Base-by-base conservation (phyloP, 2,113 vertebrate species). In the Brachyhypopomus gauderio region DNA sequence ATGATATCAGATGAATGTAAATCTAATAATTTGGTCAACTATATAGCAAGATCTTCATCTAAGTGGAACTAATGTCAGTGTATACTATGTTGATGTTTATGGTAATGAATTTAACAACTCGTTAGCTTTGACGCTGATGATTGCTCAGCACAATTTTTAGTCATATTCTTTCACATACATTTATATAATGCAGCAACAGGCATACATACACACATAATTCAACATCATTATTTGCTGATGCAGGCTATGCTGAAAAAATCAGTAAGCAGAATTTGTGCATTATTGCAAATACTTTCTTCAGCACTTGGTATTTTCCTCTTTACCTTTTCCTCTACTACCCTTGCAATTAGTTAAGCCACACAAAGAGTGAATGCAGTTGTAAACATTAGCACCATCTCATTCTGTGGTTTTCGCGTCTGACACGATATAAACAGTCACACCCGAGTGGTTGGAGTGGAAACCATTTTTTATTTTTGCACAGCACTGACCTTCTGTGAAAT, bases 361-460 rank as follows among this genome's bases (percentile, higher is more conserved):
- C 64, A 4, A 67, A 67, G 14, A 2, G 64, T 66, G 64, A 36
- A 19, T 70, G 34, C 3, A 41, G 3, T 8, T 22, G 34, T n/a
- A 20, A 19, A 41, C 20, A 6, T 8, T 3, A 41, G 66, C 36
- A 11, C 8, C 5, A 12, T 70, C 66, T 70, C 11, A 60, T 7
- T 45, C 41, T 72, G 77, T 48, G 67, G 56, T 79, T 14, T 19
- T 25, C 38, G 9, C 12, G 11, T 59, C 56, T 48, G 6, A 16
- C 16, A 45, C 6, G 14, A 27, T n/a, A 60, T n/a, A 71, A 72
- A 79, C 69, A 79, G 19, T 60, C 66, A 62, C 11, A 4, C 19
- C 36, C 12, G 5, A 5, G 19, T 30, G 22, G 14, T 70, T 62
- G 56, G 58, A 72, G 36, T 62, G 25, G 58, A 41, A 79, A 72